Percentiles rank a stretch among this genome's conserved stretches.
Evolutionary conservation across 2,797 vertebrate species (phyloP).

Genomic region (Scolopax rusticola): DNA sequence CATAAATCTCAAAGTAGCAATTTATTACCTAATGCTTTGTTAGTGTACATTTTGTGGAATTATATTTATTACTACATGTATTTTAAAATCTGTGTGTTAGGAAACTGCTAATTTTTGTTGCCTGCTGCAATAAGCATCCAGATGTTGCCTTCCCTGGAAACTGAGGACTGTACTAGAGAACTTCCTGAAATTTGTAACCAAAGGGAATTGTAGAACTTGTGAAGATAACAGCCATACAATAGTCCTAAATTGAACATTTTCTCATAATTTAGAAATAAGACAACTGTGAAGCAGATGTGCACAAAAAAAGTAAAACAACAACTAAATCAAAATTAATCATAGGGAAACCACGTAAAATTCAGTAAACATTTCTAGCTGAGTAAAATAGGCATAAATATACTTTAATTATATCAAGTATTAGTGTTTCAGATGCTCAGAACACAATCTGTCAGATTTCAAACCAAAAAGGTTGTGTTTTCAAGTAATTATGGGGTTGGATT

Average conservation of each 20-base stretch:
- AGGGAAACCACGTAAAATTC: not conserved
- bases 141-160: not conserved
- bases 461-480: not conserved
- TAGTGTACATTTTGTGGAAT: not conserved
- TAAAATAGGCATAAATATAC: not conserved
- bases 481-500: not conserved
- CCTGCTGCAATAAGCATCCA: not conserved
- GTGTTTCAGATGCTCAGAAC: not conserved
- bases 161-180: not conserved
- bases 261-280: not conserved
- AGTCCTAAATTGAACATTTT: not conserved
- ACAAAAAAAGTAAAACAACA: not conserved
- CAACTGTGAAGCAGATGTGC: not conserved
- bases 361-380: not conserved
- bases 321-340: not conserved
- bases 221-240: not conserved
- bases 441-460: not conserved
- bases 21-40: not conserved
- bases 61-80: not conserved
- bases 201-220: not conserved
- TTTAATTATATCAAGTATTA: not conserved
- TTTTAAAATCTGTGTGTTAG: slow-evolving; percentile 5
- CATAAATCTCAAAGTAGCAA: not conserved
- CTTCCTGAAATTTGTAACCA: not conserved
- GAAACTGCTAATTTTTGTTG: not conserved